These are phyloP conservation scores for Nymphicus hollandicus DNA, from an alignment of 2,113 vertebrate genomes.

Conservation along the genomic window DNA sequence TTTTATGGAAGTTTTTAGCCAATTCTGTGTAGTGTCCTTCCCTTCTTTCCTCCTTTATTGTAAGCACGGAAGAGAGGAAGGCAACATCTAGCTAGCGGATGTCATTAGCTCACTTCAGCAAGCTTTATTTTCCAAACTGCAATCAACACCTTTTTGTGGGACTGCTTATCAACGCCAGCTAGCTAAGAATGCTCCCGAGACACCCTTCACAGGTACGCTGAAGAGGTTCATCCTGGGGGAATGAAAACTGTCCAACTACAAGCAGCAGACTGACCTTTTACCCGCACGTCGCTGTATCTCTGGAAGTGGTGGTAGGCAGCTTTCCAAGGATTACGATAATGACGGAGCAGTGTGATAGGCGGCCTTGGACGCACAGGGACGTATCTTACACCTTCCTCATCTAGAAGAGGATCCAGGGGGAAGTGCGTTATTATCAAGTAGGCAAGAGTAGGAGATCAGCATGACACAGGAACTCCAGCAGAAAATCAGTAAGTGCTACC, in stretches of 20 bases:
- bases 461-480: not conserved
- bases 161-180: not conserved
- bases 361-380: slow-evolving; percentile 90
- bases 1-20: not conserved
- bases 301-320: slow-evolving; percentile 98
- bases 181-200: not conserved
- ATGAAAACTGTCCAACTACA: not conserved
- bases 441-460: not conserved
- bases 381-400: slow-evolving; percentile 97
- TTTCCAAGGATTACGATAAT: slow-evolving; percentile 98
- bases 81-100: not conserved
- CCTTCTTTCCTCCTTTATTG: accelerated
- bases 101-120: not conserved
- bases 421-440: accelerated
- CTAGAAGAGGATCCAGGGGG: slow-evolving; percentile 61
- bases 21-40: too few relatives aligned
- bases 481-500: not conserved
- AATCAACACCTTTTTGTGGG: not conserved
- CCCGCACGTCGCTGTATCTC: slow-evolving; percentile 93
- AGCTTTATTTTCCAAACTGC: not conserved
- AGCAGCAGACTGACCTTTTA: slow-evolving; percentile 85
- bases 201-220: too few relatives aligned
- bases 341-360: slow-evolving; percentile 91
- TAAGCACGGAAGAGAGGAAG: not conserved
- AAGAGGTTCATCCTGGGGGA: not conserved